phyloP scores from a whole-genome alignment of 2,113 vertebrate species.

The Oryzias celebensis region DNA sequence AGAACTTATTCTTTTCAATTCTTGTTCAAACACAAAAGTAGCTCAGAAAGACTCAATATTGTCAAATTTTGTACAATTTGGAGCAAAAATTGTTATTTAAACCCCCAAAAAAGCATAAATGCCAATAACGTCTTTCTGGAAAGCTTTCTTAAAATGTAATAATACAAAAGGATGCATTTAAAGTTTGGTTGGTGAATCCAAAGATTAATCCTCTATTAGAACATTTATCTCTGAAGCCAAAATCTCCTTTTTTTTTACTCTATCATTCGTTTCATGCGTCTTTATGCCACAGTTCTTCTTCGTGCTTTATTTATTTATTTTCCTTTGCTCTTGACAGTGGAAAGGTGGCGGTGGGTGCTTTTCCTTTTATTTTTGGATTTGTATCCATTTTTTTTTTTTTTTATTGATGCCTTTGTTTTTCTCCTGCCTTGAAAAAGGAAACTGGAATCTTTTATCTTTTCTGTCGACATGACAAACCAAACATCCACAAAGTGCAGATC shows the following conservation, averaged over 20 bases:
- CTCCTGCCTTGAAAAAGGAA: slow-evolving; percentile 43
- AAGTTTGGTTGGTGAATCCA: no score
- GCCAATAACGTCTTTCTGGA: no score
- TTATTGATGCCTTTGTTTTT: slow-evolving; percentile 45
- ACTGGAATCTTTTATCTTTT: slow-evolving; percentile 43
- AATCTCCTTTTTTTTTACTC: slow-evolving; percentile 35
- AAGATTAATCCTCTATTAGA: slow-evolving; percentile 48
- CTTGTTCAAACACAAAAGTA: no score
- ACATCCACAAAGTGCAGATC: slow-evolving; percentile 36
- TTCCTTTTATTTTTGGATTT: slow-evolving; percentile 8
- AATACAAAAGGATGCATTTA: no score
- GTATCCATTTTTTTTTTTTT: background rate
- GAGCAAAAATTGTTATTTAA: no score
- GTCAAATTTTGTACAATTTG: no score
- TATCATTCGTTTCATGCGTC: slow-evolving; percentile 34
- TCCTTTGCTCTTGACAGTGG: slow-evolving; percentile 44
- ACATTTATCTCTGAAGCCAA: slow-evolving; percentile 48
- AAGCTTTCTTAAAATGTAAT: no score
- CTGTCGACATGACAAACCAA: slow-evolving; percentile 37
- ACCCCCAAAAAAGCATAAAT: no score
- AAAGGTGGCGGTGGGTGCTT: slow-evolving; percentile 41
- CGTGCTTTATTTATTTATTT: slow-evolving; percentile 41
- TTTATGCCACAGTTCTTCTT: slow-evolving; percentile 32
- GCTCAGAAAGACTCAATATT: no score
- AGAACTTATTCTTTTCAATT: no score